Evolutionary conservation across 2,113 vertebrate genomes (phyloP).

Genomic region (Phalacrocorax aristotelis): DNA sequence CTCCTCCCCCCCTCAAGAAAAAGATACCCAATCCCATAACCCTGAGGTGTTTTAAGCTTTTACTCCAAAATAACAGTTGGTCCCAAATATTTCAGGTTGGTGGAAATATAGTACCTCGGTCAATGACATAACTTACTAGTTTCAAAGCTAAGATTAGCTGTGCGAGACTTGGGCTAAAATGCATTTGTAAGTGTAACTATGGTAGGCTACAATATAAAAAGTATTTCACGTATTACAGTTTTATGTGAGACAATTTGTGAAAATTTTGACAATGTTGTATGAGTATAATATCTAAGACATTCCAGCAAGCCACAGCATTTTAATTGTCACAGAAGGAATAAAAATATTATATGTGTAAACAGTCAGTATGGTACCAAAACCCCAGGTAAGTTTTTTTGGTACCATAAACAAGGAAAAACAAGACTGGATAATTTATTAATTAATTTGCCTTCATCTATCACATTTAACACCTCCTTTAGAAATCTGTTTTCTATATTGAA

Average conservation of each 20-base stretch:
- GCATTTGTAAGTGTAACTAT: not conserved
- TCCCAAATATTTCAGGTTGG: not conserved
- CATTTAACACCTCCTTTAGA: not conserved
- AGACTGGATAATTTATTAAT: not conserved
- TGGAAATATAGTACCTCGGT: not conserved
- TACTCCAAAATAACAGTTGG: not conserved
- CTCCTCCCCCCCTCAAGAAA: rapidly evolving
- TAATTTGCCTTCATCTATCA: not conserved
- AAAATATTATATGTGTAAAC: not conserved
- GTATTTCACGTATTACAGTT: not conserved
- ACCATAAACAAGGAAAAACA: not conserved
- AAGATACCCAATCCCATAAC: not conserved
- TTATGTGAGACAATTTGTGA: not conserved
- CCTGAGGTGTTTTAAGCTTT: not conserved
- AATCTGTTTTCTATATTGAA: not conserved
- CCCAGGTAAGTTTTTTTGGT: not conserved
- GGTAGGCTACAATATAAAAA: not conserved
- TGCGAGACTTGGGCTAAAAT: not conserved
- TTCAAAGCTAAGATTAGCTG: not conserved
- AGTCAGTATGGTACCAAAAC: not conserved
- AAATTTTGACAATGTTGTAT: not conserved
- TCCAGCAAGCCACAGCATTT: not conserved
- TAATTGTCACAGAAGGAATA: not conserved
- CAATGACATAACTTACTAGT: not conserved
- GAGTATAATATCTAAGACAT: not conserved